Conservation (phyloP, 1,140 invertebrate species). For the Papilio aristodemus region DNA sequence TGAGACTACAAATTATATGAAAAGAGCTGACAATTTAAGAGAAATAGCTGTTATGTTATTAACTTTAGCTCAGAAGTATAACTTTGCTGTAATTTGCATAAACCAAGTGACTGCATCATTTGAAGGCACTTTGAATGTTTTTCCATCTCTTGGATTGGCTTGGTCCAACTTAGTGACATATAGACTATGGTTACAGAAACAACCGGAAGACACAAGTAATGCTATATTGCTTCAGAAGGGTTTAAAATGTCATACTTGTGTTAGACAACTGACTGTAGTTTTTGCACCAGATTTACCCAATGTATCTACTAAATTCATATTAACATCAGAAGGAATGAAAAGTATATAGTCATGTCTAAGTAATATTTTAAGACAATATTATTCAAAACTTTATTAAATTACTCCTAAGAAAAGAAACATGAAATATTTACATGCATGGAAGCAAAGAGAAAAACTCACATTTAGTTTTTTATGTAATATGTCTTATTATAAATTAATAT, state of each 20-base stretch:
- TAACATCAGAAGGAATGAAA: slow-evolving; percentile 53
- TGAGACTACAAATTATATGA: slow-evolving; percentile 65
- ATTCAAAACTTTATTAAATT: no score
- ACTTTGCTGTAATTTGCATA: slow-evolving; percentile 62
- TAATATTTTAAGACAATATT: not conserved
- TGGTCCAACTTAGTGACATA: slow-evolving; percentile 71
- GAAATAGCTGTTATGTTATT: slow-evolving; percentile 57
- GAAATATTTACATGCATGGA: no score
- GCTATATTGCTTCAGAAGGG: slow-evolving; percentile 11
- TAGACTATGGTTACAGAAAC: slow-evolving; percentile 56
- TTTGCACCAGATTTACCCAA: slow-evolving; percentile 59
- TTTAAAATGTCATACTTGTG: slow-evolving; percentile 30
- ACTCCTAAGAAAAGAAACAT: no score
- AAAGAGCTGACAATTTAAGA: slow-evolving; percentile 67
- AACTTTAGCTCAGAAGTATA: slow-evolving; percentile 53
- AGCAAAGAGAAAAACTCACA: no score
- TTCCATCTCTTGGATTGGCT: slow-evolving; percentile 64
- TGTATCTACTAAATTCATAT: slow-evolving; percentile 47
- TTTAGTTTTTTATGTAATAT: no score
- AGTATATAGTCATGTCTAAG: slow-evolving; percentile 30
- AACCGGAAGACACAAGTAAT: not conserved
- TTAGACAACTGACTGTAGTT: slow-evolving; percentile 54
- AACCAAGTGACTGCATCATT: slow-evolving; percentile 69
- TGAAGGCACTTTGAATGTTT: slow-evolving; percentile 47
- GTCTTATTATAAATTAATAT: no score